Evolutionary conservation across 2,888 invertebrate genomes (phyloP), one percentile per base, ranked within the genome.

Genomic region (Stenolophus ochropezus): DNA sequence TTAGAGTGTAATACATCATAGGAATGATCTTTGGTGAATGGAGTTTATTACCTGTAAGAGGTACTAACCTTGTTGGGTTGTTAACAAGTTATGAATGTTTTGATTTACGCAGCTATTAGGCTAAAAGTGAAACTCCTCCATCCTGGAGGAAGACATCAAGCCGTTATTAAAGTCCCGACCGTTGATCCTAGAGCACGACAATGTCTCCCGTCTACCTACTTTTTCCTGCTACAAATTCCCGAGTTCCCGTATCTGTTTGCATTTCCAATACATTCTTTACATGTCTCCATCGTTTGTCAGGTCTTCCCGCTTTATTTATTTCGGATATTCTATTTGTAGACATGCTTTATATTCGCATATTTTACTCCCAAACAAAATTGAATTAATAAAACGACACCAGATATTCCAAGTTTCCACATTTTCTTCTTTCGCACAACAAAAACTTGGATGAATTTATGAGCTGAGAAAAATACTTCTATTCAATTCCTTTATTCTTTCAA

Each of bases 181-280:
- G 58, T 58, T 58, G 58, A 23, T 11, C 21, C 58, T 25, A 23
- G 58, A n/a, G 25, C 23, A 58, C 23, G 58, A 58, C 58, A 58
- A 25, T 58, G 23, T 58, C 23, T 58, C n/a, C 20, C 53, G 4
- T 58, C 58, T 25, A 25, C 58, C 58, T 25, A 58, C 23, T 8
- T 58, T 58, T 58, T 56, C 25, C 25, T 20, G 20, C 23, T 58
- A 23, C 21, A 58, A 58, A 25, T 65, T 65, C 65, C 65, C 27
- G 5, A 14, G 65, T 65, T 65, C 16, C 33, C 16, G 33, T 65
- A 58, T 58, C 33, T 33, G 65, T 65, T 65, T 33, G 33, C 65
- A 65, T 65, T 58, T 65, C 33, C 65, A 65, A 65, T 65, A 33
- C 65, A 33, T 65, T 65, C 33, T 65, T 65, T 65, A 65, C 65